Percentiles rank a stretch among this genome's conserved stretches.
These are phyloP conservation scores for Chloropsis cyanopogon DNA, from an alignment of 2,113 vertebrate species.

Conservation along the genomic window DNA sequence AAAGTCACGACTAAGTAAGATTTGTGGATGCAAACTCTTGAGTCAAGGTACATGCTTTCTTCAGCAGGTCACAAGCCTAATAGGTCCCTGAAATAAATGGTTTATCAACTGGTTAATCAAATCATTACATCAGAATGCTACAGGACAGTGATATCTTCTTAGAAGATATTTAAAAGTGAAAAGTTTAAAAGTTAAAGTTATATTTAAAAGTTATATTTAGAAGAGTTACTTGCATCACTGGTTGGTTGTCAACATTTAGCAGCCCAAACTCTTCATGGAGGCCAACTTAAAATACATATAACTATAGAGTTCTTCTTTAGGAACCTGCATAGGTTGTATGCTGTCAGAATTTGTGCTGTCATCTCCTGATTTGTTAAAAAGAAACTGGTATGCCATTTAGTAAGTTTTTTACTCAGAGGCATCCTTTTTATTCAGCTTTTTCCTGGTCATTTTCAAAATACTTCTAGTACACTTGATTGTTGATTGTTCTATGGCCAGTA, in stretches of 20 bases:
- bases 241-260: neutral
- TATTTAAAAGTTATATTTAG: too few relatives aligned
- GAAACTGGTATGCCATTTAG: neutral
- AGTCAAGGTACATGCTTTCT: neutral
- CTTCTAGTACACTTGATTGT: neutral
- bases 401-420: neutral
- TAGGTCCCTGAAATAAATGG: neutral
- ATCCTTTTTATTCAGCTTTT: neutral
- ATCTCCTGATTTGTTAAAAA: neutral
- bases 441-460: neutral
- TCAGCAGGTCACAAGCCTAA: neutral
- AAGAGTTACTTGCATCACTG: neutral
- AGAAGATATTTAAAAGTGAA: neutral
- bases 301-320: neutral
- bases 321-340: neutral
- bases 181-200: too few relatives aligned
- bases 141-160: neutral
- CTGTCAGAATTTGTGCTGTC: neutral
- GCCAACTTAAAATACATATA: neutral
- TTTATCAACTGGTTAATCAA: neutral
- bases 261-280: neutral
- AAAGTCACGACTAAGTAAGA: conserved; percentile 9
- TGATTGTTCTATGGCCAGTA: neutral
- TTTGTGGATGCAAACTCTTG: neutral
- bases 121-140: neutral